Evolutionary conservation across 1,140 invertebrate species (phyloP).

Genomic region (Lepidurus apus): DNA sequence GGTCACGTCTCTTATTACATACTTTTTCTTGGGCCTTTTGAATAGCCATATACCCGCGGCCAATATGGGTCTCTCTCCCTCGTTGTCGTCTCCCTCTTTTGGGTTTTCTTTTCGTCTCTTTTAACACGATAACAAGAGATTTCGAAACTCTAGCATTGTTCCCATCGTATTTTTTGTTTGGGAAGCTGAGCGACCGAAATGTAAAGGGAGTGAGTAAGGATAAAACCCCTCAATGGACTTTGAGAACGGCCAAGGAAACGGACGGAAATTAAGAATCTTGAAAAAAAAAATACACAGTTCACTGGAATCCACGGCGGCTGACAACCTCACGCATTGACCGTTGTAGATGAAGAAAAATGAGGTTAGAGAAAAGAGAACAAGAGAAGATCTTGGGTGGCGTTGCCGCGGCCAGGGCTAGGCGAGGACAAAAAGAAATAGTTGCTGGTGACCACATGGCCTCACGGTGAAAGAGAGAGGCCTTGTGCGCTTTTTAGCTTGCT

Average conservation of each 20-base stretch:
- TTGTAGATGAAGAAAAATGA: slow-evolving; percentile 19
- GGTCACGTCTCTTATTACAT: background rate
- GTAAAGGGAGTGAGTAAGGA: background rate
- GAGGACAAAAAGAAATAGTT: background rate
- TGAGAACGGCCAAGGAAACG: background rate
- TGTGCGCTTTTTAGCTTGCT: background rate
- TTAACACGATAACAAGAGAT: background rate
- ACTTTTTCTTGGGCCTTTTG: background rate
- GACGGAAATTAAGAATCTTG: background rate
- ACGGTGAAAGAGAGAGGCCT: slow-evolving; percentile 15
- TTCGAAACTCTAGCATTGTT: slow-evolving; percentile 3
- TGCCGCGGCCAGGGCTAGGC: background rate
- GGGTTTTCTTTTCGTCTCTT: background rate
- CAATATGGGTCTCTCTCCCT: slow-evolving; percentile 7
- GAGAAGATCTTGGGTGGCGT: slow-evolving; percentile 4
- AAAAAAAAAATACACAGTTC: background rate
- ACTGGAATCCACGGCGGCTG: slow-evolving; percentile 13
- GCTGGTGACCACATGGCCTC: slow-evolving; percentile 20
- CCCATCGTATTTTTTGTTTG: background rate
- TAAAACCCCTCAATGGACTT: background rate
- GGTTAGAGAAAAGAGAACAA: background rate
- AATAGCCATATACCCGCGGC: slow-evolving; percentile 2
- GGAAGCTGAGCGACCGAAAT: background rate
- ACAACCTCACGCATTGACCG: slow-evolving; percentile 14
- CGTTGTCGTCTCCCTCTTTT: background rate